Conservation (phyloP, 2,797 vertebrate genomes). For the Chiroxiphia lanceolata region DNA sequence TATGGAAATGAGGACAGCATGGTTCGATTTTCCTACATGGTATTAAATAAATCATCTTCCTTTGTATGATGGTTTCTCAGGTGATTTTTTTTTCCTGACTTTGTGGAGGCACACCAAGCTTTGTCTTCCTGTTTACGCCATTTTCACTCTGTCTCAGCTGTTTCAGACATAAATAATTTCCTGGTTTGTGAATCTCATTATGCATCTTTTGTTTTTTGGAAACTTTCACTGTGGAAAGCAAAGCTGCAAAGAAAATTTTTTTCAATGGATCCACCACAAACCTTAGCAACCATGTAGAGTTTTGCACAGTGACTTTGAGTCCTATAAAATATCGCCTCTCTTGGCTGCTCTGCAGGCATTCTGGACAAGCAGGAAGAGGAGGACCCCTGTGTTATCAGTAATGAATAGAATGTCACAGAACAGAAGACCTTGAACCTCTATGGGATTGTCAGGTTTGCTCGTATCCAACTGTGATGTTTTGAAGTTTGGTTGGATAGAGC, state of each 20-base stretch:
- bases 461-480: not conserved
- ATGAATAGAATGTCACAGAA: not conserved
- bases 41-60: not conserved
- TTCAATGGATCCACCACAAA: not conserved
- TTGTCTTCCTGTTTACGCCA: not conserved
- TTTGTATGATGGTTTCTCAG: not conserved
- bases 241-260: not conserved
- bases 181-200: not conserved
- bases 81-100: not conserved
- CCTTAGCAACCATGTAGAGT: not conserved
- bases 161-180: not conserved
- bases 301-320: not conserved
- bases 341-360: not conserved
- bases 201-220: not conserved
- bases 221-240: not conserved
- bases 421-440: not conserved
- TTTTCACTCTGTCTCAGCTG: not conserved
- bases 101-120: not conserved
- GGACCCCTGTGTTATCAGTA: not conserved
- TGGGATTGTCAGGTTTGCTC: not conserved
- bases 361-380: not conserved
- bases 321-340: not conserved
- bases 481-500: not conserved
- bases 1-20: not conserved
- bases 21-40: not conserved